These are phyloP conservation scores for Patella ulyssiponensis DNA, from an alignment of 2,888 invertebrate genomes.

Conservation along the genomic window DNA sequence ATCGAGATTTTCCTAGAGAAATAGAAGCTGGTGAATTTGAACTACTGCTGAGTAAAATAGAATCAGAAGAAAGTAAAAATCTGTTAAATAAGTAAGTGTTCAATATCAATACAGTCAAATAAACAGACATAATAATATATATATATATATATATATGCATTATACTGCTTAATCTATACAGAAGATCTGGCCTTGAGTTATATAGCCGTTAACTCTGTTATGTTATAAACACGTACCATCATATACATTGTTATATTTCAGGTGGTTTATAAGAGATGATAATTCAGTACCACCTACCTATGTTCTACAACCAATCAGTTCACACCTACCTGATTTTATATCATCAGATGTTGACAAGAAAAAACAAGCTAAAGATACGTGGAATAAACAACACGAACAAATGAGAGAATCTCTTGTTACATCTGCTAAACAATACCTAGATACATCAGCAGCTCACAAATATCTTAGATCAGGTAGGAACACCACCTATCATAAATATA, in stretches of 20 bases:
- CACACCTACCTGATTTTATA: slow-evolving; percentile 45
- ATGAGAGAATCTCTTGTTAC: slow-evolving; percentile 44
- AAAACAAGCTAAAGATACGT: slow-evolving; percentile 41
- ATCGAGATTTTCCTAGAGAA: slow-evolving; percentile 55
- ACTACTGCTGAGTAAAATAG: slow-evolving; percentile 18
- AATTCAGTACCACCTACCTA: slow-evolving; percentile 50
- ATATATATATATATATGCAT: no score
- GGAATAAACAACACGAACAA: slow-evolving; percentile 46
- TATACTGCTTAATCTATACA: no score
- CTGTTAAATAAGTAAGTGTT: slow-evolving; percentile 42
- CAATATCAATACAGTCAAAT: no score
- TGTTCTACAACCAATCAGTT: slow-evolving; percentile 49
- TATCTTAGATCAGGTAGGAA: slow-evolving; percentile 49
- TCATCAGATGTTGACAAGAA: slow-evolving; percentile 38
- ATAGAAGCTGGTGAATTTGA: slow-evolving; percentile 57
- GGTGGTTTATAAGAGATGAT: slow-evolving; percentile 53
- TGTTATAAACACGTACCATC: no score
- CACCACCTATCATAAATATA: slow-evolving; percentile 35
- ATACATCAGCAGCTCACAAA: slow-evolving; percentile 42
- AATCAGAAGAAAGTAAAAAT: slow-evolving; percentile 31
- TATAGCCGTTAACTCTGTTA: no score
- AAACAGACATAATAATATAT: no score
- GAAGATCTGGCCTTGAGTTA: no score
- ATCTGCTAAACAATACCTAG: slow-evolving; percentile 40
- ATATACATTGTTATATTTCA: slow-evolving; percentile 66